Percentiles rank a stretch among this genome's conserved stretches.
Evolutionary conservation across 2,113 vertebrate species (phyloP).

Genomic region (Vulpes ferrilata): DNA sequence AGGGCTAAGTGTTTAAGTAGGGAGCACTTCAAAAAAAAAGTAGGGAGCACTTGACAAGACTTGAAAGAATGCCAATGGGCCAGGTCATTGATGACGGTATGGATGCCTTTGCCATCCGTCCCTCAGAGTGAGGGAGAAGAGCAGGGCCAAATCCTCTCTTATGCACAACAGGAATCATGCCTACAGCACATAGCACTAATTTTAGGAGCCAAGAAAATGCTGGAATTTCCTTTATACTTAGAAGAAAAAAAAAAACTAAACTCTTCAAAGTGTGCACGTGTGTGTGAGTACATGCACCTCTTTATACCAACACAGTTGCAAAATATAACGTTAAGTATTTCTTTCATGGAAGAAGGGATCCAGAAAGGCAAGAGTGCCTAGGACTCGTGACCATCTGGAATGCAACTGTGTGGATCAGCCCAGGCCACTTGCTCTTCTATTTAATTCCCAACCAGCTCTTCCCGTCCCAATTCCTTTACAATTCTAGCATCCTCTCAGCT

Average conservation of each 20-base stretch:
- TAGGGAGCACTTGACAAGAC: not conserved
- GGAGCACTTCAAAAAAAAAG: too few species aligned
- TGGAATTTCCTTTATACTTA: not conserved
- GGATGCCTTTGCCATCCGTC: too few species aligned
- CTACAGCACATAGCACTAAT: not conserved
- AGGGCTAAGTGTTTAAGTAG: not conserved
- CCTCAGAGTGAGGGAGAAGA: not conserved
- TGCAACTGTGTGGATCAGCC: not conserved
- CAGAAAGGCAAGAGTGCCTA: not conserved
- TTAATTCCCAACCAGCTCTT: not conserved
- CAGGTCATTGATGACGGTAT: not conserved
- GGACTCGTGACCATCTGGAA: not conserved
- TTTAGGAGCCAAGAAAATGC: not conserved
- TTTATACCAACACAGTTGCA: not conserved
- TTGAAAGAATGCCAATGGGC: not conserved
- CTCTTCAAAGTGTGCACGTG: not conserved
- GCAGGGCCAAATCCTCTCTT: not conserved
- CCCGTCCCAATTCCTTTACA: not conserved
- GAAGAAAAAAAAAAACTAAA: not conserved
- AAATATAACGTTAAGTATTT: not conserved
- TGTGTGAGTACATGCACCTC: not conserved
- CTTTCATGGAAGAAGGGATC: not conserved
- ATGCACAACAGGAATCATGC: not conserved
- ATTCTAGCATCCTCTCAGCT: not conserved
- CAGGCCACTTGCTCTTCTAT: not conserved